Base-by-base conservation (phyloP, 1,140 invertebrate genomes). In the Trichonephila inaurata region DNA sequence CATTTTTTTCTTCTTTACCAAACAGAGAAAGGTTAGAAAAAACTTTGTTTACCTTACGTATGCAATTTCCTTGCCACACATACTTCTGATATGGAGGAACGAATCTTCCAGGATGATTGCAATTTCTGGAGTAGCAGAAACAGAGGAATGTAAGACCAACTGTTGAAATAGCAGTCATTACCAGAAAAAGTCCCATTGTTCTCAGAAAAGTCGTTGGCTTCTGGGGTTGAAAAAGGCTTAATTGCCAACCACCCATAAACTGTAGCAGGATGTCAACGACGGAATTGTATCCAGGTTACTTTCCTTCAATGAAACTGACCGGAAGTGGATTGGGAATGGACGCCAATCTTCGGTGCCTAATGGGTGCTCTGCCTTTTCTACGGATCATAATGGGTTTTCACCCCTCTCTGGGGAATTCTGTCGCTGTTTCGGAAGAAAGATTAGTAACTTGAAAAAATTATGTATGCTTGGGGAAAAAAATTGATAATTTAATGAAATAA, bases 211-310 rank as follows among this genome's bases (percentile, higher is more conserved):
- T 28, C 2, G 66, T 24, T 24, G 24, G 12, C 24, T 28, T 69
- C n/a, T n/a, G 4, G 24, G 66, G 66, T 69, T 24, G 66, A 69
- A 69, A 69, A 24, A 1, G 66, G 66, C 66, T 69, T 69, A 69
- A 69, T 69, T 69, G 66, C 66, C n/a, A 24, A 69, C 66, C 66
- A 69, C 21, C 66, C 10, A 21, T 69, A 69, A 69, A 69, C 66
- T 69, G 66, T 14, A 14, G 66, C 0, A 12, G 66, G 66, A 69
- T 69, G 66, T 69, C 66, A 69, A 69, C 66, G 66, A 24, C 4
- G n/a, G 66, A n/a, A 69, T 69, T 69, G n/a, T 69, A 69, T 69
- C 66, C n/a, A 12, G n/a, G 10, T 12, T 24, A 28, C 24, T 24
- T 69, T 24, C n/a, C 24, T 66, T 28, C 8, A 21, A 69, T 24